Evolutionary conservation across 2,797 vertebrate genomes (phyloP).

Genomic region (Amphiprion clarkii): DNA sequence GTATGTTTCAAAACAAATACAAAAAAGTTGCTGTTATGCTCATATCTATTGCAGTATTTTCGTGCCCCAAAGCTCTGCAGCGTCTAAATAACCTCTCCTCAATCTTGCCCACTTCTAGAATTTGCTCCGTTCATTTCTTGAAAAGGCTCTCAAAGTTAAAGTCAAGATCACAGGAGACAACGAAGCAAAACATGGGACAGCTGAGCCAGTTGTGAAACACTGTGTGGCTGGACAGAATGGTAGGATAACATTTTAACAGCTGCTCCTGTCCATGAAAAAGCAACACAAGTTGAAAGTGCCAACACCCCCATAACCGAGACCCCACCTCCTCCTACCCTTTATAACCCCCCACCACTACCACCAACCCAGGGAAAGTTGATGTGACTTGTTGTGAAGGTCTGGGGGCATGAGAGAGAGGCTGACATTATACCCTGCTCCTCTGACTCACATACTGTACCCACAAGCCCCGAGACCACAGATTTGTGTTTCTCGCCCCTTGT

Average conservation of each 20-base stretch:
- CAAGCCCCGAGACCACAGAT: conserved; percentile 59
- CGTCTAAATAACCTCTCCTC: not conserved
- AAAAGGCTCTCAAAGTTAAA: conserved; percentile 29
- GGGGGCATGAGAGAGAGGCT: conserved; percentile 65
- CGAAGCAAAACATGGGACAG: conserved; percentile 65
- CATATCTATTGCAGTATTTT: too few relatives aligned
- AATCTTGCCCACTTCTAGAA: not conserved
- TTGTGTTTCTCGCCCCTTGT: conserved; percentile 65
- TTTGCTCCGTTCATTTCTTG: conserved; percentile 7
- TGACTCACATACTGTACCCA: conserved; percentile 62
- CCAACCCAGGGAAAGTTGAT: conserved; percentile 25
- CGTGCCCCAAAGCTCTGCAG: too few relatives aligned
- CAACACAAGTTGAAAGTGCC: conserved; percentile 68
- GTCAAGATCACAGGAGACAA: conserved; percentile 41
- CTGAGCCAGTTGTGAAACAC: conserved; percentile 69
- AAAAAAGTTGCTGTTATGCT: too few relatives aligned
- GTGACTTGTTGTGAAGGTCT: conserved; percentile 42
- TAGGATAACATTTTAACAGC: conserved; percentile 85
- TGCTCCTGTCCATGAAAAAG: conserved; percentile 69
- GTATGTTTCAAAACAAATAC: not conserved
- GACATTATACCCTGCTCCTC: conserved; percentile 50
- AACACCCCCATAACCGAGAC: conserved; percentile 30
- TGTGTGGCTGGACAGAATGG: conserved; percentile 57
- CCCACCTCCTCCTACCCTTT: conserved; percentile 7
- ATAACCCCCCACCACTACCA: not conserved